These are phyloP conservation scores for Conger conger DNA, from an alignment of 2,113 vertebrate species.

Conservation along the genomic window DNA sequence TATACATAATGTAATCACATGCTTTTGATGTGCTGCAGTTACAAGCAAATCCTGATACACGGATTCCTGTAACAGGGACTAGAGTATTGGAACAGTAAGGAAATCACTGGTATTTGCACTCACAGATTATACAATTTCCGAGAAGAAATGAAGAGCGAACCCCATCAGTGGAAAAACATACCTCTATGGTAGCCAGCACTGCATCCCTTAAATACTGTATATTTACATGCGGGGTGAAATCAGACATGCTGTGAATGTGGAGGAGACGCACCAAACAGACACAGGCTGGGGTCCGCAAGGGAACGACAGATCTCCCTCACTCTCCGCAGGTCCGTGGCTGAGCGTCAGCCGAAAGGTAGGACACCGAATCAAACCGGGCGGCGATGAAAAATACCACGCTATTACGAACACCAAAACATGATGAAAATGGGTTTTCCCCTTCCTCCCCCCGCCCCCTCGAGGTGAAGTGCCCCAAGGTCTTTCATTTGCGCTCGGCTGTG, in stretches of 20 bases:
- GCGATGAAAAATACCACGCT: slow-evolving; percentile 42
- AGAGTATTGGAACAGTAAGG: neutral
- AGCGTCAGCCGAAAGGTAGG: neutral
- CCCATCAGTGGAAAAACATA: neutral
- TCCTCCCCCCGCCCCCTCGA: slow-evolving; percentile 3
- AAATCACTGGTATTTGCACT: neutral
- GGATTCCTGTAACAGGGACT: neutral
- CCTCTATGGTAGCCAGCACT: neutral
- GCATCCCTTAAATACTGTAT: neutral
- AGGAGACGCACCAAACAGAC: neutral
- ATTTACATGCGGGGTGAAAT: neutral
- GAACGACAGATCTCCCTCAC: neutral
- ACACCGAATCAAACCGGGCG: neutral
- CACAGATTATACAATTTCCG: neutral
- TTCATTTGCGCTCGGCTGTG: slow-evolving; percentile 91
- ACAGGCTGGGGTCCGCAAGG: neutral
- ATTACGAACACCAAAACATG: slow-evolving; percentile 46
- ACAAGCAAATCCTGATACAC: neutral
- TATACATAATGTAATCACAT: neutral
- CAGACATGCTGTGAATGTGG: no score
- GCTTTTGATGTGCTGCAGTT: neutral
- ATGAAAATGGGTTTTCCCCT: slow-evolving; percentile 6
- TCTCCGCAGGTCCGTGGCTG: neutral
- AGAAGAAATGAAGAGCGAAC: neutral
- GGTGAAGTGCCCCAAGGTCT: slow-evolving; percentile 77